Base-by-base conservation (phyloP, 2,888 invertebrate species). In the Hermodice carunculata region DNA sequence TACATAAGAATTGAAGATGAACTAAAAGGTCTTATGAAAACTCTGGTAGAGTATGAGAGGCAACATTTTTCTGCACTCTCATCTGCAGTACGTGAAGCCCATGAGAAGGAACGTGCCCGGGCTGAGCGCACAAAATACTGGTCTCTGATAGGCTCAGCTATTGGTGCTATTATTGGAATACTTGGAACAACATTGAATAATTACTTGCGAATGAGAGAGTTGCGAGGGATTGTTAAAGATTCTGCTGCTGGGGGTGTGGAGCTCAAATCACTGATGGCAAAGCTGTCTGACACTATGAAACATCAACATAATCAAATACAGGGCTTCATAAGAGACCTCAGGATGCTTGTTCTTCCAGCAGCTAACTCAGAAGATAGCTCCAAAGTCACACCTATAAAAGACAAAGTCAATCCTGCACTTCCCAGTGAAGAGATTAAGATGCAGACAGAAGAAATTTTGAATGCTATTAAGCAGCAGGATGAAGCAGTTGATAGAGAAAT, bases 101-200 rank as follows among this genome's bases (percentile, higher is more conserved):
- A 95, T 80, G 94, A 95, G 83, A 89, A 92, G 61, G 94, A 95
- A 83, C 86, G 94, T 40, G 91, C 92, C 0, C 92, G 94, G 29
- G 90, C 92, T 3, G 94, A 94, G 82, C 89, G 92, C 62, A 93
- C 94, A 64, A 94, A 94, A 85, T 94, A 94, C 83, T 93, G 93
- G 91, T 92, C 92, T 68, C 89, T 93, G 61, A 90, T 92, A 44
- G 92, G 91, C 5, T 92, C 92, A 4, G 87, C 92, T 71, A 86
- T 91, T 82, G 92, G 92, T 52, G 88, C 88, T 1, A 73, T 85
- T 8, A 79, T 89, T 3, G 92, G 92, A 14, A 90, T 92, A 70
- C 85, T 90, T 0, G 92, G 91, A 19, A 90, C 91, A 0, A 89
- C 91, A 0, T 86, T 91, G 37, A 91, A 91, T 83, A 91, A 91